Evolutionary conservation across 2,113 vertebrate species (phyloP).

Genomic region (Lanius collurio): DNA sequence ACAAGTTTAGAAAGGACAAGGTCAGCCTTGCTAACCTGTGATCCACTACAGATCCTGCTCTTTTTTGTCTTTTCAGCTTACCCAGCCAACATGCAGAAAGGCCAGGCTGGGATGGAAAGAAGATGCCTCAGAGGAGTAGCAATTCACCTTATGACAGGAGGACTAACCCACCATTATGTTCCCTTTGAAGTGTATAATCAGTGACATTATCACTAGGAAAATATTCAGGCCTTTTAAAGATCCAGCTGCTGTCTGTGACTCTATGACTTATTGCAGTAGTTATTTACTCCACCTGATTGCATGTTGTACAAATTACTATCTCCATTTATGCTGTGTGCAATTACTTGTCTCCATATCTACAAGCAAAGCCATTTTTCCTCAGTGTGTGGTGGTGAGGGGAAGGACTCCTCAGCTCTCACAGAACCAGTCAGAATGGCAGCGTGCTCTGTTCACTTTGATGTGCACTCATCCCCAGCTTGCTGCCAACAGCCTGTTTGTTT

Average conservation of each 20-base stretch:
- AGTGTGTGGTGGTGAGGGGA: background rate
- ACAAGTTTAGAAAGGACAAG: background rate
- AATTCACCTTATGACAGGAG: background rate
- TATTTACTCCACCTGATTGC: background rate
- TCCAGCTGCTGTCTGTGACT: background rate
- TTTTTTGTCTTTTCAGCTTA: background rate
- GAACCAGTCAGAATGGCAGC: background rate
- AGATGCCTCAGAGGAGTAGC: background rate
- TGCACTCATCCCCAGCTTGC: rapidly evolving
- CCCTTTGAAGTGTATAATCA: background rate
- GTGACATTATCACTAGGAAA: background rate
- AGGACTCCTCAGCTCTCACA: background rate
- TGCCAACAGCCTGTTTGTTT: background rate
- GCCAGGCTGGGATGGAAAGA: background rate
- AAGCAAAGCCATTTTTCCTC: background rate
- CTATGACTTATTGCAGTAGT: background rate
- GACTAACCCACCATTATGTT: background rate
- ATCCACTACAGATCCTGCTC: background rate
- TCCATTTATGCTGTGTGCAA: background rate
- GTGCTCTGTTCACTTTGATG: background rate
- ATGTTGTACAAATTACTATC: background rate
- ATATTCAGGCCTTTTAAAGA: background rate
- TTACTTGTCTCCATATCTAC: background rate
- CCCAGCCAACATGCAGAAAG: background rate
- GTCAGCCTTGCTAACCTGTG: background rate